Conservation (phyloP, 2,113 vertebrate genomes). For the Thermophis baileyi region DNA sequence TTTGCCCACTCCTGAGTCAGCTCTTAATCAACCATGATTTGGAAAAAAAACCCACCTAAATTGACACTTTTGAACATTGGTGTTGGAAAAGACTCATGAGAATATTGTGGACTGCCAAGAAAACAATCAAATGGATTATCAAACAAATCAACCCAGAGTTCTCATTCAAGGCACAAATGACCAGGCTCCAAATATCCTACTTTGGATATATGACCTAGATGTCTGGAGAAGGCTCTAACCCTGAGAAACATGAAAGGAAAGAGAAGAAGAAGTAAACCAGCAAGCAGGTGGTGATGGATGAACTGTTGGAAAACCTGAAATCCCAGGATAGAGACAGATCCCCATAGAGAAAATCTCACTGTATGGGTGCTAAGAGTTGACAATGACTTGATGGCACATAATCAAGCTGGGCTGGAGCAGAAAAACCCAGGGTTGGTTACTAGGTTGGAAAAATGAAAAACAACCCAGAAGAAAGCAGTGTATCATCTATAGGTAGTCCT, state of each 20-base stretch:
- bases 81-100: not conserved
- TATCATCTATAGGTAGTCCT: not conserved
- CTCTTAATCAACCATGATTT: not conserved
- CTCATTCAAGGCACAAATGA: not conserved
- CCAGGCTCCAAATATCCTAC: not conserved
- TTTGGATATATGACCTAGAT: not conserved
- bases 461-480: not conserved
- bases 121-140: not conserved
- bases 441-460: not conserved
- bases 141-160: not conserved
- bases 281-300: not conserved
- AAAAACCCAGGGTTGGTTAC: not conserved
- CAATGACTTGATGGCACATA: not conserved
- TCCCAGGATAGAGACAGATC: not conserved
- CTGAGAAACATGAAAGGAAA: not conserved
- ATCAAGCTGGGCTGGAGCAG: not conserved
- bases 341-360: not conserved
- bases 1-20: not conserved
- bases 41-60: not conserved
- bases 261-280: not conserved
- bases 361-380: not conserved
- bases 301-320: not conserved
- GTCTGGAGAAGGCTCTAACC: not conserved
- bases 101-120: not conserved
- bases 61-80: not conserved